These are phyloP conservation scores for Diorhabda carinulata DNA, from an alignment of 1,140 invertebrate genomes.

Conservation along the genomic window DNA sequence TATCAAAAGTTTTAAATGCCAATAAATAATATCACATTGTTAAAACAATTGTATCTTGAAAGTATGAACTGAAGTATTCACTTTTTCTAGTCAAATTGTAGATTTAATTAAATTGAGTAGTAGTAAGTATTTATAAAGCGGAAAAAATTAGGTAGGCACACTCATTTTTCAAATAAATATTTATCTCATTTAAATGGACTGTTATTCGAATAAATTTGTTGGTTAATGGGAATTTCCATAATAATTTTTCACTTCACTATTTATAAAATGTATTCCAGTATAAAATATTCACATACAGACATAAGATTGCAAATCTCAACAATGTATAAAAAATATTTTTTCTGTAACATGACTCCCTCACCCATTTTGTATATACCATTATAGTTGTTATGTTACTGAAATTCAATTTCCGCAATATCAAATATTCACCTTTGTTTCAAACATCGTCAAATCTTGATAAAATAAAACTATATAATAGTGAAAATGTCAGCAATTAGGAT, in stretches of 20 bases:
- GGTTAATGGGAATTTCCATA: neutral
- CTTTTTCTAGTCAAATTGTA: constrained; percentile 18
- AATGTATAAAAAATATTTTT: too few species aligned
- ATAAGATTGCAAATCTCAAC: too few species aligned
- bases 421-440: too few species aligned
- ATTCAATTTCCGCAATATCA: too few species aligned
- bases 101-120: constrained; percentile 1
- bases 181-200: constrained; percentile 3
- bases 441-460: too few species aligned
- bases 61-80: neutral
- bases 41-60: neutral
- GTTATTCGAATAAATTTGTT: constrained; percentile 6
- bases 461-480: too few species aligned
- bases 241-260: neutral
- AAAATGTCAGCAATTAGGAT: too few species aligned
- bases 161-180: constrained; percentile 6
- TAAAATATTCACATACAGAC: too few species aligned
- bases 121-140: constrained; percentile 5
- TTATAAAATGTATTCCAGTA: neutral
- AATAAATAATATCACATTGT: neutral
- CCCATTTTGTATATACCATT: too few species aligned
- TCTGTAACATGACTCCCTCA: too few species aligned
- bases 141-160: neutral
- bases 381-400: too few species aligned
- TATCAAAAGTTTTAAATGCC: neutral